Evolutionary conservation across 2,888 invertebrate genomes (phyloP).

Genomic region (Antitype chi): DNA sequence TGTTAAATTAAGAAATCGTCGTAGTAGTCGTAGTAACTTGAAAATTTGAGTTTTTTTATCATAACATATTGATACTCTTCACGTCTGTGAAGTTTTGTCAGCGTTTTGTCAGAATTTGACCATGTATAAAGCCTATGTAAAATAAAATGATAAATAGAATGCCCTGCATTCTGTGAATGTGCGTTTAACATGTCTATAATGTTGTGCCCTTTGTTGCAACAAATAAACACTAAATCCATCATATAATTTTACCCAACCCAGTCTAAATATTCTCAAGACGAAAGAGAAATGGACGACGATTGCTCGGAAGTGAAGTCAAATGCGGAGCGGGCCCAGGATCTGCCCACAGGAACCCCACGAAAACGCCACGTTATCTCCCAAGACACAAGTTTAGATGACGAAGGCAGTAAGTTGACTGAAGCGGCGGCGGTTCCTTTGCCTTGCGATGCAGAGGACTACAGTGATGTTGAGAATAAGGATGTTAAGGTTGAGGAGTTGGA

Average conservation of each 20-base stretch:
- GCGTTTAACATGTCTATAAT: neutral
- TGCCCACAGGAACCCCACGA: constrained; percentile 32
- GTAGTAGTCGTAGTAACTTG: no score
- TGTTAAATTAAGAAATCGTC: no score
- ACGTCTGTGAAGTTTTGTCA: no score
- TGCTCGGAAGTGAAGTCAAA: constrained; percentile 74
- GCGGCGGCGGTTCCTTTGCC: constrained; percentile 61
- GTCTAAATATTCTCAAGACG: constrained; percentile 80
- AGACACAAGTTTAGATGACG: constrained; percentile 47
- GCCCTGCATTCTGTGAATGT: no score
- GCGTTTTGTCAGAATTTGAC: no score
- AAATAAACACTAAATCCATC: neutral
- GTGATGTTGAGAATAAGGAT: constrained; percentile 45
- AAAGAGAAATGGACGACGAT: constrained; percentile 82
- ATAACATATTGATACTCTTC: no score
- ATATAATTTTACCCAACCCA: constrained; percentile 57
- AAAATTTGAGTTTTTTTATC: no score
- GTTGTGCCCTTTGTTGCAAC: no score
- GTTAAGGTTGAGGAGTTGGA: constrained; percentile 34
- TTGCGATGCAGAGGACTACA: constrained; percentile 56
- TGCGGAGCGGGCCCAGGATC: constrained; percentile 64
- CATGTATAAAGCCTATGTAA: no score
- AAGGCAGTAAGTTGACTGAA: constrained; percentile 48
- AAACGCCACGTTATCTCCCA: constrained; percentile 20
- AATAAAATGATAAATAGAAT: no score